Evolutionary conservation across 2,888 invertebrate species (phyloP).

Genomic region (Sisyra nigra): DNA sequence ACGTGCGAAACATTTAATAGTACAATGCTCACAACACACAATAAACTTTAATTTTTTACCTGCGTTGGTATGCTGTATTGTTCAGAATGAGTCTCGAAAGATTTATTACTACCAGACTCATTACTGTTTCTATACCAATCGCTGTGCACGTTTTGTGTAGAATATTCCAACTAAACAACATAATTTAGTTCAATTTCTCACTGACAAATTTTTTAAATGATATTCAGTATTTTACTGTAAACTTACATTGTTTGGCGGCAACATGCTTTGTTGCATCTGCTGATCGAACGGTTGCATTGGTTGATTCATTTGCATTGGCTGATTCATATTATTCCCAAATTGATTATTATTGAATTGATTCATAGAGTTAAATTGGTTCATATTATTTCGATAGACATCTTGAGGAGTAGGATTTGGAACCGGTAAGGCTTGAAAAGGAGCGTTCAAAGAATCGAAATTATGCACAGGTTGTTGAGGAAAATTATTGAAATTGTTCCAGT

Average conservation of each 20-base stretch:
- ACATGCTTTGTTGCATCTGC: no score
- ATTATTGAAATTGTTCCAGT: background rate
- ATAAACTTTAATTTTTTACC: slow-evolving; percentile 6
- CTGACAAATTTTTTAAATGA: no score
- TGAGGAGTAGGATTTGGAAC: background rate
- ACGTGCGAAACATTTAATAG: no score
- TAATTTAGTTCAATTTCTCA: background rate
- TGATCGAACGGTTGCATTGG: background rate
- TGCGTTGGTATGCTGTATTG: slow-evolving; percentile 9
- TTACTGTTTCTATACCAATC: slow-evolving; percentile 5
- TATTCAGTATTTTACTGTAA: no score
- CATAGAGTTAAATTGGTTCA: background rate
- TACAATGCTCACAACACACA: background rate
- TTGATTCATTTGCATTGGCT: background rate
- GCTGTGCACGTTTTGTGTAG: background rate
- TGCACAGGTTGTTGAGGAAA: no score
- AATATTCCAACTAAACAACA: slow-evolving; percentile 3
- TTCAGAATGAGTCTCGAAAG: slow-evolving; percentile 2
- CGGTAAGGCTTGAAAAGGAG: no score
- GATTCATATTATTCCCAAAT: no score
- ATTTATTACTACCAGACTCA: background rate
- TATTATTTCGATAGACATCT: background rate
- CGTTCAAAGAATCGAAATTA: no score
- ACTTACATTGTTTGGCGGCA: no score
- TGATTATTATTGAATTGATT: background rate